phyloP scores from a whole-genome alignment of 1,140 invertebrate genomes.

The Procambarus virginalis region DNA sequence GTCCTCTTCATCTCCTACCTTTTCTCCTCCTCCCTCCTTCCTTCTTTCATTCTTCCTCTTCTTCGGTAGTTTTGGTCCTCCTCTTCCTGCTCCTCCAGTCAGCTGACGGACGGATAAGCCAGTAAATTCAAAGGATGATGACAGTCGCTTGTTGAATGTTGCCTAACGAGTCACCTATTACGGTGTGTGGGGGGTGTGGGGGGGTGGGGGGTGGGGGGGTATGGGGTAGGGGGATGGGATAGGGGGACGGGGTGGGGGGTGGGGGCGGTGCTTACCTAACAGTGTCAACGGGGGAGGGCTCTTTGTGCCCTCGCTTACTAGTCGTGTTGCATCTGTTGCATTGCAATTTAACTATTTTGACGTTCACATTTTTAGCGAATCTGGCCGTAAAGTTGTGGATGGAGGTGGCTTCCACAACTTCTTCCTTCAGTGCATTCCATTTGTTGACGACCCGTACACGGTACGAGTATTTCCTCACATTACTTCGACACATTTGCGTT shows the following conservation, averaged over 20 bases:
- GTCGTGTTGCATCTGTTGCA: no score
- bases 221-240: no score
- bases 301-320: no score
- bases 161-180: background rate
- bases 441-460: no score
- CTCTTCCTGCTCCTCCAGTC: background rate
- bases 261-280: background rate
- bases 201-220: background rate
- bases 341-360: no score
- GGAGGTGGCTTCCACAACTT: no score
- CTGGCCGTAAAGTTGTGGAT: no score
- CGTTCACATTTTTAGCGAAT: no score
- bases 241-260: background rate
- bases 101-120: background rate
- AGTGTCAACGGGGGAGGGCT: background rate
- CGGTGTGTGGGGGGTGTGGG: background rate
- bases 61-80: background rate
- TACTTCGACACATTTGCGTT: no score
- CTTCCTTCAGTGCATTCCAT: no score
- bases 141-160: background rate
- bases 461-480: no score
- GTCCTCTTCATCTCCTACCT: no score
- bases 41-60: background rate
- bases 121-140: slow-evolving; percentile 2
- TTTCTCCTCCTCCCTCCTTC: background rate